phyloP scores from a whole-genome alignment of 2,797 vertebrate species.

The Mus spretus region DNA sequence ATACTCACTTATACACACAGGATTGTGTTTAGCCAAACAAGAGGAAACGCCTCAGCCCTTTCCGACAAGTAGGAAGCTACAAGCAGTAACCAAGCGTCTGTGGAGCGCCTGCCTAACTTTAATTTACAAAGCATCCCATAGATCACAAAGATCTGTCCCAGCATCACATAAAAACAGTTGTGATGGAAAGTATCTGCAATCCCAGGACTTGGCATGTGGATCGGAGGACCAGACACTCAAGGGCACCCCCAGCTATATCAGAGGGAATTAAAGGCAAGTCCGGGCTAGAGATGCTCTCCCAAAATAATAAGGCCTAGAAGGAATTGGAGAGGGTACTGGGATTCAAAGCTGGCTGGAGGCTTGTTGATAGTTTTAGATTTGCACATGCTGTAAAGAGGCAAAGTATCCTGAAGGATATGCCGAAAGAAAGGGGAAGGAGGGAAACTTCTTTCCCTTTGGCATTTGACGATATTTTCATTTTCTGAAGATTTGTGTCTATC shows the following conservation, averaged over 20 bases:
- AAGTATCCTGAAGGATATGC: not conserved
- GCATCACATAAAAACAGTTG: not conserved
- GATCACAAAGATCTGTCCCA: not conserved
- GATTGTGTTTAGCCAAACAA: not conserved
- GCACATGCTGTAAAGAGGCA: not conserved
- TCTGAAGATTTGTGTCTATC: not conserved
- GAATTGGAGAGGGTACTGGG: not conserved
- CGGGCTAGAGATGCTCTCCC: not conserved
- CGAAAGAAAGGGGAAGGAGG: not conserved
- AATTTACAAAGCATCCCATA: not conserved
- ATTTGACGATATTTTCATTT: not conserved
- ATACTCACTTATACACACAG: not conserved
- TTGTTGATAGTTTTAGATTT: constrained; percentile 39
- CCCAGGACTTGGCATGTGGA: not conserved
- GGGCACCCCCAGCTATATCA: not conserved
- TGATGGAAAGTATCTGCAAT: not conserved
- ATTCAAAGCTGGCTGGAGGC: not conserved
- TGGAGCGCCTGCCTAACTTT: not conserved
- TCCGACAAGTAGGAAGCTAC: not conserved
- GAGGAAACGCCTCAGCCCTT: not conserved
- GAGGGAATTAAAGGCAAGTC: not conserved
- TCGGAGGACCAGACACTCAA: not conserved
- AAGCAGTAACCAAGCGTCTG: not conserved
- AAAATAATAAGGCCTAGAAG: not conserved
- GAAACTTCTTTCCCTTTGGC: constrained; percentile 6